Percentiles rank a stretch among this genome's conserved stretches.
phyloP scores from a whole-genome alignment of 2,113 vertebrate genomes.

The Cebus imitator region DNA sequence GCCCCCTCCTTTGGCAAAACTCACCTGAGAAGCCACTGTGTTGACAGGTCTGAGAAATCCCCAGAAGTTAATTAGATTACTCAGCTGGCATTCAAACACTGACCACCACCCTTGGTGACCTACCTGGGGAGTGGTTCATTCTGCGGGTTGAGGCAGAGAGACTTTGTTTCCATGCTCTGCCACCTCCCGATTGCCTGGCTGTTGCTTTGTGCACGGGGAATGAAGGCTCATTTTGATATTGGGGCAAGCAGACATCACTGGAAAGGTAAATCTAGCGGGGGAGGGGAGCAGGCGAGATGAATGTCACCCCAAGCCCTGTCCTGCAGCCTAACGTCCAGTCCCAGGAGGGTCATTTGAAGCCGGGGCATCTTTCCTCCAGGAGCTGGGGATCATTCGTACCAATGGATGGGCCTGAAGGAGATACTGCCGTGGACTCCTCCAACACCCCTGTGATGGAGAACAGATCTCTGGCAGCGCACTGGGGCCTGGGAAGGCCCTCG shows the following conservation, averaged over 20 bases:
- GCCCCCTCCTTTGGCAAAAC: neutral
- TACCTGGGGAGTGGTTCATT: neutral
- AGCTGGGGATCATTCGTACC: rapidly evolving
- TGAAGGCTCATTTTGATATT: neutral
- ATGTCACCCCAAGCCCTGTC: too few relatives aligned
- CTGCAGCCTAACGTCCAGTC: too few relatives aligned
- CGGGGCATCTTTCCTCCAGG: rapidly evolving
- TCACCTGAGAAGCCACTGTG: neutral
- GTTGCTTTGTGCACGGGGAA: neutral
- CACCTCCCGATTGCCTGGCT: rapidly evolving
- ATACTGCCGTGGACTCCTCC: too few relatives aligned
- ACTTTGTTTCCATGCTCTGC: neutral
- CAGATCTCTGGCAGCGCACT: rapidly evolving
- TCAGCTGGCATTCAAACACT: neutral
- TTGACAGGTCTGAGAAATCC: neutral
- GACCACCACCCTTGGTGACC: too few relatives aligned
- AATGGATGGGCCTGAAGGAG: neutral
- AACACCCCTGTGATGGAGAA: neutral
- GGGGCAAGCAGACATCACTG: neutral
- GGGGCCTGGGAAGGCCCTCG: neutral
- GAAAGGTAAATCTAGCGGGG: neutral
- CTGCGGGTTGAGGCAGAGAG: neutral
- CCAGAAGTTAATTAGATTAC: neutral
- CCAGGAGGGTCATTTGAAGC: neutral
- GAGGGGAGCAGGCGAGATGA: neutral